Percentiles rank a stretch among this genome's conserved stretches.
Conservation (phyloP, 1,140 invertebrate species). For the Drosophila elegans region DNA sequence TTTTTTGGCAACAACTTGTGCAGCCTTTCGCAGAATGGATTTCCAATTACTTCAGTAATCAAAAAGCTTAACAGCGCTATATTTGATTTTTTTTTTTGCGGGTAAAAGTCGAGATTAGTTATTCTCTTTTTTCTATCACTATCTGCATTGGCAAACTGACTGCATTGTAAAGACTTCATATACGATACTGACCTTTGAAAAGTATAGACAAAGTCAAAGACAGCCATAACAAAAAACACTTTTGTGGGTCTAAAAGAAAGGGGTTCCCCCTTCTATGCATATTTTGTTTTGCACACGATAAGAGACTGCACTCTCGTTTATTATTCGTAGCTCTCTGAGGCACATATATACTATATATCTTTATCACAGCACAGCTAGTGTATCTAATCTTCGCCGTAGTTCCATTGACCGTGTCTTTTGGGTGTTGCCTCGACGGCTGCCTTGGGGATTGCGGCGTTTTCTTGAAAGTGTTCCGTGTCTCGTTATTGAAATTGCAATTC, state of each 20-base stretch:
- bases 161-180: neutral
- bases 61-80: no score
- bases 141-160: no score
- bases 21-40: no score
- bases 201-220: no score
- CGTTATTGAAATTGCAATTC: constrained; percentile 81
- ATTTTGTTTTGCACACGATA: neutral
- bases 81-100: no score
- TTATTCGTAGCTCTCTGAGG: neutral
- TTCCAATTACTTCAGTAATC: no score
- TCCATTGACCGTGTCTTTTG: constrained; percentile 25
- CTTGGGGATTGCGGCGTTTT: constrained; percentile 51
- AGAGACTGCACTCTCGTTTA: neutral
- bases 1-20: no score
- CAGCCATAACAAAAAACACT: no score
- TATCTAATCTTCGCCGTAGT: constrained; percentile 14
- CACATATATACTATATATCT: neutral
- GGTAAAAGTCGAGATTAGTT: no score
- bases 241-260: neutral
- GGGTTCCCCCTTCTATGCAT: neutral
- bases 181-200: no score
- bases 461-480: constrained; percentile 78
- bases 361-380: neutral
- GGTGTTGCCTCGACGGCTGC: constrained; percentile 47
- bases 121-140: no score